These are phyloP conservation scores for Coenobita brevimanus DNA, from an alignment of 1,140 invertebrate genomes.

Conservation along the genomic window DNA sequence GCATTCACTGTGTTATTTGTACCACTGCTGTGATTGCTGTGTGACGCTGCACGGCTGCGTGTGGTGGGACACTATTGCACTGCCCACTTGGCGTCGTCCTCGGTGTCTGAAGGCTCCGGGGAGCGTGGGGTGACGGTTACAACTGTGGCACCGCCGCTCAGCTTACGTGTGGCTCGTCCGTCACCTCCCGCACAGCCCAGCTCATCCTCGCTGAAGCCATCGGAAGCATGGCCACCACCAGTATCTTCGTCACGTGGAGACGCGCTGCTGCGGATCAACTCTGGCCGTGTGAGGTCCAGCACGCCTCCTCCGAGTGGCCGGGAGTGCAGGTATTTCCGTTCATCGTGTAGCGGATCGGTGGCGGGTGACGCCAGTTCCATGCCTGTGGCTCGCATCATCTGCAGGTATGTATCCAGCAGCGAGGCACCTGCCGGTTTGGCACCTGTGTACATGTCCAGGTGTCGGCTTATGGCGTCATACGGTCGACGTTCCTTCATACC, in stretches of 20 bases:
- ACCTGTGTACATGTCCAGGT: slow-evolving; percentile 64
- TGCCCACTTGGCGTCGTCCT: slow-evolving; percentile 67
- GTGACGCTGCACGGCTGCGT: slow-evolving; percentile 62
- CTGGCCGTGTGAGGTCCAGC: slow-evolving; percentile 53
- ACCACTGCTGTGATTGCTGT: slow-evolving; percentile 66
- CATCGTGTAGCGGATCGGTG: slow-evolving; percentile 41
- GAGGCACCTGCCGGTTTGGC: slow-evolving; percentile 60
- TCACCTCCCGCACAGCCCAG: slow-evolving; percentile 34
- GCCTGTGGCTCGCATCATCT: slow-evolving; percentile 70
- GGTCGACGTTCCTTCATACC: slow-evolving; percentile 60
- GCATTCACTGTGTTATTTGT: slow-evolving; percentile 64
- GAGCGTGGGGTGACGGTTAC: slow-evolving; percentile 61
- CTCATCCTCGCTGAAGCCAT: slow-evolving; percentile 58
- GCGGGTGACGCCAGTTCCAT: slow-evolving; percentile 64
- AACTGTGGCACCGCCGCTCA: slow-evolving; percentile 57
- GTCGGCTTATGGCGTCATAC: slow-evolving; percentile 63
- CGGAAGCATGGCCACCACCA: slow-evolving; percentile 36
- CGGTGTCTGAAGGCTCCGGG: slow-evolving; percentile 59
- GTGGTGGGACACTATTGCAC: slow-evolving; percentile 57
- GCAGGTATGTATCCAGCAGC: slow-evolving; percentile 70
- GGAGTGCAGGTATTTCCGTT: slow-evolving; percentile 48
- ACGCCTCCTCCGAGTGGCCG: slow-evolving; percentile 53
- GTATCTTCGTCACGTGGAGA: slow-evolving; percentile 45
- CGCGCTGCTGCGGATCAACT: slow-evolving; percentile 29
- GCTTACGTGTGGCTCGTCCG: slow-evolving; percentile 12